Conservation (phyloP, 2,888 invertebrate genomes). For the Drosophila melanosoma region DNA sequence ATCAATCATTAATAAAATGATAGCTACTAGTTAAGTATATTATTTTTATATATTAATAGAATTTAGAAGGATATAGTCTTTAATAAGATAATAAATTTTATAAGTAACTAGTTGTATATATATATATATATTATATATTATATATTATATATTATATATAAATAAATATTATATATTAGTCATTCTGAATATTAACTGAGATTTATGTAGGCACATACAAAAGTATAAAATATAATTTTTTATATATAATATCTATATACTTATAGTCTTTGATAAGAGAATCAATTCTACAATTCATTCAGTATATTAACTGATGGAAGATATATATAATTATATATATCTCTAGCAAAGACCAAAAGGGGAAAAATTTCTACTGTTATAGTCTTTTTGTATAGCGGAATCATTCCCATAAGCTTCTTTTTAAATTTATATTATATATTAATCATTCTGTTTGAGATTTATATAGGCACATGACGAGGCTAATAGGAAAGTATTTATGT, state of each 20-base stretch:
- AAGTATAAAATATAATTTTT: not conserved
- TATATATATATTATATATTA: not conserved
- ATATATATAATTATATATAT: not conserved
- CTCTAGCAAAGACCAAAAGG: not conserved
- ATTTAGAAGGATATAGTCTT: too few species aligned
- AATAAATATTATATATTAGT: not conserved
- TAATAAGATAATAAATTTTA: too few species aligned
- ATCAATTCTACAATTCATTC: too few species aligned
- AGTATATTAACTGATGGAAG: not conserved
- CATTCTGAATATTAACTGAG: not conserved
- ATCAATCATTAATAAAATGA: too few species aligned
- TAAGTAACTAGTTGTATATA: too few species aligned
- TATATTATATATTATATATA: too few species aligned
- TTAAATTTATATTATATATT: not conserved
- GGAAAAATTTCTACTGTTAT: not conserved
- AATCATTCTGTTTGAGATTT: not conserved
- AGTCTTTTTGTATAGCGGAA: not conserved
- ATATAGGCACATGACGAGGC: not conserved
- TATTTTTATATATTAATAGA: too few species aligned
- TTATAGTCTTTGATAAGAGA: too few species aligned
- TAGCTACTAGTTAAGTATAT: too few species aligned
- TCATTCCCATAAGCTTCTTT: not conserved
- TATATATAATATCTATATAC: not conserved
- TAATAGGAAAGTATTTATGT: not conserved
- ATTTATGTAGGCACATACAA: not conserved